Base-by-base conservation (phyloP, 2,888 invertebrate species). In the Oscheius sp. region DNA sequence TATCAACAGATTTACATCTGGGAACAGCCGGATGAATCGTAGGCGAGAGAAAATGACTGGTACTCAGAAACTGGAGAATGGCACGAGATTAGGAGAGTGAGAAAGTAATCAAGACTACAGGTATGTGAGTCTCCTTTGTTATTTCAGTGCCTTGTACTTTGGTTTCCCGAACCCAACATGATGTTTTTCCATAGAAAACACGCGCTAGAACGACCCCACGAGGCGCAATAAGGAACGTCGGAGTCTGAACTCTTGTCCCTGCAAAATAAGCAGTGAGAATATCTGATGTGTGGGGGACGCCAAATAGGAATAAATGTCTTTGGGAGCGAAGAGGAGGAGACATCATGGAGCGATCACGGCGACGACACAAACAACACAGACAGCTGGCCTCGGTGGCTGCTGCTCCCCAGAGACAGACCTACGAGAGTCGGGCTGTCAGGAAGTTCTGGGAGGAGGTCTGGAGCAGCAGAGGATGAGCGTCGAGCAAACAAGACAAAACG, bases 401-500 rank as follows among this genome's bases (percentile, higher is more conserved):
- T 29, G n/a, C 29, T 53, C 53, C 53, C 53, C 29, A 13, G 53
- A 11, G 53, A 11, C 7, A 29, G 29, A 53, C 53, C 53, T 21
- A 53, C 13, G 29, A 29, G 53, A 11, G 29, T 3, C 10, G 50
- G 13, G 50, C 50, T 50, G 50, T 50, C 50, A 53, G 53, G 53
- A 53, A 53, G 53, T 53, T 21, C n/a, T 53, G 3, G 29, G 53
- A 29, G 53, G 53, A 11, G 53, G 29, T 13, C 13, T 21, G 53
- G 53, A 53, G 53, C 7, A 53, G n/a, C 53, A 13, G 53, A 21
- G n/a, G 63, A 42, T 42, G 42, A 42, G 42, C 42, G 42, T 5
- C 42, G 63, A 48, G 63, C 63, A 63, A 63, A 63, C 50, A 63
- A 29, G 48, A 63, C 47, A 53, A 63, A 63, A 21, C 48, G 48